A percentile compares a stretch with the other conserved stretches of the same genome.
phyloP scores from a whole-genome alignment of 2,888 invertebrate genomes.

The Eristalinus sepulchralis region DNA sequence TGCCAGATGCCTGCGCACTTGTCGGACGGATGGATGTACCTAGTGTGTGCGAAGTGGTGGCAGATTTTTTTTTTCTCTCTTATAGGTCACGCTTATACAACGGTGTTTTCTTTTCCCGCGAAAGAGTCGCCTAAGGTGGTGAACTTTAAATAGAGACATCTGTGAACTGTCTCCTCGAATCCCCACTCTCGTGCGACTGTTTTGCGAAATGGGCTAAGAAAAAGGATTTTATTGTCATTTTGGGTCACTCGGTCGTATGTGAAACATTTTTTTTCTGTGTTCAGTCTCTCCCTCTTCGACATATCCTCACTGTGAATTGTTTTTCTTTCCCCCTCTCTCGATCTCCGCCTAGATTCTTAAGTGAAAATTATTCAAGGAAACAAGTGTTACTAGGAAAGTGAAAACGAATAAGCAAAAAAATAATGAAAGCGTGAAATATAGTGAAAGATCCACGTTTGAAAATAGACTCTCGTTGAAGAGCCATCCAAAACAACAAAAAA shows the following conservation, averaged over 20 bases:
- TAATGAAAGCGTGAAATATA: conserved; percentile 35
- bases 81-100: conserved; percentile 49
- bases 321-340: background rate
- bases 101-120: background rate
- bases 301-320: background rate
- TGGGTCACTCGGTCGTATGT: conserved; percentile 59
- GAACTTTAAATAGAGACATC: conserved; percentile 33
- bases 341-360: background rate
- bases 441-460: conserved; percentile 13
- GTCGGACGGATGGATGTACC: background rate
- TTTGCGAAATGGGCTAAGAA: conserved; percentile 18
- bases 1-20: conserved; percentile 18
- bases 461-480: background rate
- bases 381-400: conserved; percentile 1
- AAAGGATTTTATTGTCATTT: conserved; percentile 14
- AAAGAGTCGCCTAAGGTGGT: conserved; percentile 39
- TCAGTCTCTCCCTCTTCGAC: background rate
- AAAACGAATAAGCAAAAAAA: conserved; percentile 6
- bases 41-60: background rate
- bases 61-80: background rate
- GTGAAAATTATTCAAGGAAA: conserved; percentile 24
- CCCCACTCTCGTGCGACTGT: conserved; percentile 12
- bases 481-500: conserved; percentile 14
- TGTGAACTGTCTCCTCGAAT: conserved; percentile 9
- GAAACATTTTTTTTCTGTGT: conserved; percentile 24